phyloP scores from a whole-genome alignment of 2,113 vertebrate genomes.

The Raja brachyura region DNA sequence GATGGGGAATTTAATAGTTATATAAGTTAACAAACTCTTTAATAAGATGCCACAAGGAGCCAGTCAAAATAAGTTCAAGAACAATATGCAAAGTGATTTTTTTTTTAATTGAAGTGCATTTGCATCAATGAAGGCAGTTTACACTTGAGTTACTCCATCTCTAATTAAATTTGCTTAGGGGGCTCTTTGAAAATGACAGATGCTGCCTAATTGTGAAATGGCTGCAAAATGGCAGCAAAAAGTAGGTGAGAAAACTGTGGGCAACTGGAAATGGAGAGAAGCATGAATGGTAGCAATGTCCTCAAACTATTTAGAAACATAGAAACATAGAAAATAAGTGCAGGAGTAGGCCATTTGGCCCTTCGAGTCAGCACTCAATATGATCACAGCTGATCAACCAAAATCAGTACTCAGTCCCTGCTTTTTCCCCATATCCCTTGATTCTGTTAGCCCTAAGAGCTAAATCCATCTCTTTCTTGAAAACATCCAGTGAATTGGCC shows the following conservation, averaged over 20 bases:
- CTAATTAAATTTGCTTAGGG: not conserved
- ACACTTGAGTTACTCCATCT: not conserved
- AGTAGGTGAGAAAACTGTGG: not conserved
- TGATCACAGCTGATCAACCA: too few relatives aligned
- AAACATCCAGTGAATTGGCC: too few relatives aligned
- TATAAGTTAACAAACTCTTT: not conserved
- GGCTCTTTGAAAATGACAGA: not conserved
- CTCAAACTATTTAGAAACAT: not conserved
- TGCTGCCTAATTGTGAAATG: not conserved
- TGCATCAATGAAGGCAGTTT: not conserved
- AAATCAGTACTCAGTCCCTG: too few relatives aligned
- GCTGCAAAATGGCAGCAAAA: not conserved
- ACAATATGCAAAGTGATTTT: slow-evolving; percentile 5
- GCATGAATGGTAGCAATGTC: not conserved
- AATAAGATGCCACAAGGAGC: not conserved
- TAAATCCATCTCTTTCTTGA: too few relatives aligned
- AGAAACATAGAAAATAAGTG: too few relatives aligned
- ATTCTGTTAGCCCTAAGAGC: too few relatives aligned
- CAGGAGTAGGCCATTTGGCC: too few relatives aligned
- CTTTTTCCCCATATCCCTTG: too few relatives aligned
- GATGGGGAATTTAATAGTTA: slow-evolving; percentile 9
- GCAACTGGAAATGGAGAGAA: not conserved
- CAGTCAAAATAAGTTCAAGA: slow-evolving; percentile 4
- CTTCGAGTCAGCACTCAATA: too few relatives aligned
- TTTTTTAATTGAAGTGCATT: not conserved